phyloP scores from a whole-genome alignment of 2,888 invertebrate genomes.

The Tyria jacobaeae region DNA sequence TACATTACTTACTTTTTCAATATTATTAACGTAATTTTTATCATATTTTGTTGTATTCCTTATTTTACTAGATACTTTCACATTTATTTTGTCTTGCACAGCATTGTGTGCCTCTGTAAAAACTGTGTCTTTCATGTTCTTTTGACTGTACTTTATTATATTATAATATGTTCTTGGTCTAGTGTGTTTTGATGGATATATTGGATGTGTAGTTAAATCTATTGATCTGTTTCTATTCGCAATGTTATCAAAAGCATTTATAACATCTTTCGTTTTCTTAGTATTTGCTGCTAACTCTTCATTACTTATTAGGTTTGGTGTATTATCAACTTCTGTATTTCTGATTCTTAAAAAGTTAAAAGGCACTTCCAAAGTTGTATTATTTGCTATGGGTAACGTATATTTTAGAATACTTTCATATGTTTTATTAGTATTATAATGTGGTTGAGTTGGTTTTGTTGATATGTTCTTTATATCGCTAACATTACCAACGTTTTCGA shows the following conservation, averaged over 20 bases:
- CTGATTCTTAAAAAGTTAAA: neutral
- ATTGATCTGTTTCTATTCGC: neutral
- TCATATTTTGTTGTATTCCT: neutral
- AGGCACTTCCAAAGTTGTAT: neutral
- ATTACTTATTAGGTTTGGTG: no score
- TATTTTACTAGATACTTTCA: neutral
- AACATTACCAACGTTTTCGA: neutral
- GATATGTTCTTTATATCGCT: neutral
- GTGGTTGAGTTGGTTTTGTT: neutral
- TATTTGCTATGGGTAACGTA: no score
- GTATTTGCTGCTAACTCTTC: no score
- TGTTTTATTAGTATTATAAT: neutral
- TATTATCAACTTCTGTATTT: no score
- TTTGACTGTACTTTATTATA: neutral
- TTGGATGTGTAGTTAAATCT: neutral
- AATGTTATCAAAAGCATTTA: neutral
- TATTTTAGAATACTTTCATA: no score
- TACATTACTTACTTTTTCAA: neutral
- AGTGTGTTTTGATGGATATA: neutral
- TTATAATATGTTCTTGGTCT: neutral
- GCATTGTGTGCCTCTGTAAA: neutral
- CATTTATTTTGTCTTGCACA: neutral
- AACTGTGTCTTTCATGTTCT: neutral
- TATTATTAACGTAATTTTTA: neutral
- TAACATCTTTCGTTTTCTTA: no score